Conservation (phyloP, 2,113 vertebrate genomes). For the Haemorhous mexicanus region DNA sequence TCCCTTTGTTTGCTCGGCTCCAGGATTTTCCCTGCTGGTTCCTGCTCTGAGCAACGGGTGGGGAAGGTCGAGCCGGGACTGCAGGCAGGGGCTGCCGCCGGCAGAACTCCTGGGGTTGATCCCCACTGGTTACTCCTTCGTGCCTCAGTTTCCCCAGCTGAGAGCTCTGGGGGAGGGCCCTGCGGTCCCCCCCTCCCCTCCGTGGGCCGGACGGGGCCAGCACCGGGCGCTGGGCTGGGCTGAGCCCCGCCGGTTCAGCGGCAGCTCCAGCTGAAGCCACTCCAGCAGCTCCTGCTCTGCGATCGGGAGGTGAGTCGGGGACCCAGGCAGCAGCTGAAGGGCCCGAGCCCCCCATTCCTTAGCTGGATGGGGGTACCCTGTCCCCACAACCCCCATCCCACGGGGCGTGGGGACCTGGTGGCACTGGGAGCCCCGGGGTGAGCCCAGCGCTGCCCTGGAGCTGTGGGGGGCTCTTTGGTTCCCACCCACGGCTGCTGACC, state of each 20-base stretch:
- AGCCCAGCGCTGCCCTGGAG: not conserved
- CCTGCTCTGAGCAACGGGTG: not conserved
- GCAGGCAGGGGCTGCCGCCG: rapidly evolving
- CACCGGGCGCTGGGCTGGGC: not conserved
- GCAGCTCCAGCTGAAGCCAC: not conserved
- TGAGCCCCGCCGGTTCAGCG: not conserved
- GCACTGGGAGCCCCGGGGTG: rapidly evolving
- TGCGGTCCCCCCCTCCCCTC: not conserved
- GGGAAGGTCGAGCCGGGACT: not conserved
- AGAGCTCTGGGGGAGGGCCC: not conserved
- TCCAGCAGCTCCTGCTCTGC: not conserved
- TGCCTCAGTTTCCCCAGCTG: conserved; percentile 19
- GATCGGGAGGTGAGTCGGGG: not conserved
- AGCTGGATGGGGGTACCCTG: not conserved
- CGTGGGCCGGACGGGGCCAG: not conserved
- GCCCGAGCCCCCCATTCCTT: rapidly evolving
- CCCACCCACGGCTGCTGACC: not conserved
- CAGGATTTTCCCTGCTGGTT: not conserved
- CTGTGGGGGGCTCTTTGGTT: not conserved
- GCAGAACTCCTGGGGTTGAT: rapidly evolving
- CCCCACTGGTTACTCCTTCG: rapidly evolving
- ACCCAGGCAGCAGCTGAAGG: not conserved
- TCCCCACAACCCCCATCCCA: not conserved
- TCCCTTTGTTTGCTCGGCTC: not conserved
- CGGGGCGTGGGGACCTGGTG: rapidly evolving